These are phyloP conservation scores for Pseudorasbora parva DNA, from an alignment of 2,113 vertebrate genomes.

Conservation along the genomic window DNA sequence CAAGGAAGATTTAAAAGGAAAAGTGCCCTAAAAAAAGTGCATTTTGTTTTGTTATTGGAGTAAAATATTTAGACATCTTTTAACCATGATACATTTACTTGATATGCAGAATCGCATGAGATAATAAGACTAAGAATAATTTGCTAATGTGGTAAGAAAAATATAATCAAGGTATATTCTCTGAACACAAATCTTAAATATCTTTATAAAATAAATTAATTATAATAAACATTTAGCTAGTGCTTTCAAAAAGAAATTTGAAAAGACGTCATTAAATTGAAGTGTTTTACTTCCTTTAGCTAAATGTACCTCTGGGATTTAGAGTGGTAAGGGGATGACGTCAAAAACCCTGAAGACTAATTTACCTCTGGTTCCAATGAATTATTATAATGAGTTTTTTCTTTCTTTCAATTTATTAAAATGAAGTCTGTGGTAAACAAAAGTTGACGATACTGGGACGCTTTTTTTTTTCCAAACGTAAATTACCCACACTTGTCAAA, in stretches of 20 bases:
- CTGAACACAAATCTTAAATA: background rate
- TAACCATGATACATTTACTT: background rate
- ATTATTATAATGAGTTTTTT: no score
- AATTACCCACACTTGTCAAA: no score
- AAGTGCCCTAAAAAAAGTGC: background rate
- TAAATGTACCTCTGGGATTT: background rate
- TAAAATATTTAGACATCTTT: background rate
- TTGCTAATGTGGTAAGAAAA: background rate
- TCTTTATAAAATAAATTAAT: background rate
- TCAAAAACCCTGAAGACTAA: no score
- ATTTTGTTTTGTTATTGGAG: no score
- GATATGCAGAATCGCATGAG: background rate
- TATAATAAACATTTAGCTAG: background rate
- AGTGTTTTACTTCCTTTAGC: background rate
- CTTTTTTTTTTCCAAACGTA: no score
- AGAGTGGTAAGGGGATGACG: no score
- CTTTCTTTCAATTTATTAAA: no score
- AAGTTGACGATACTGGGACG: no score
- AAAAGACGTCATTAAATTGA: background rate
- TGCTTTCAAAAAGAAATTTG: background rate
- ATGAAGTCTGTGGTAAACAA: no score
- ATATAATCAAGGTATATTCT: background rate
- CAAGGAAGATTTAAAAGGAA: background rate
- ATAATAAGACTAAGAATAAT: background rate
- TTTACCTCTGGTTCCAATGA: no score